These are phyloP conservation scores for Octodon degus DNA, from an alignment of 2,113 vertebrate species.

Conservation along the genomic window DNA sequence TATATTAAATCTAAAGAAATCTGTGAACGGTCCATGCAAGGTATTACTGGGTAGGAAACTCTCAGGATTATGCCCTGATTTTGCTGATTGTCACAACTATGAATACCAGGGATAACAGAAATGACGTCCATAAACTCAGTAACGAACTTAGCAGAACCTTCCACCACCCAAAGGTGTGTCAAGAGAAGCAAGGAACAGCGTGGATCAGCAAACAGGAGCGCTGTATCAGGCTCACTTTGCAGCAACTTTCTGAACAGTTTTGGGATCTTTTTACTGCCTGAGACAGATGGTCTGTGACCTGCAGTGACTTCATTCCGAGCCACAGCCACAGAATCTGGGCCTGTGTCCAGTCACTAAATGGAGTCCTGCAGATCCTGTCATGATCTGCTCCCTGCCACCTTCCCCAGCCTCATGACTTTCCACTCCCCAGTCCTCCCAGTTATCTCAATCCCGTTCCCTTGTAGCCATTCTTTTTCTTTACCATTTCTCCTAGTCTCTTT, in stretches of 20 bases:
- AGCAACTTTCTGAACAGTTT: slow-evolving; percentile 19
- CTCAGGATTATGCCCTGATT: background rate
- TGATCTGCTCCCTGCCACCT: background rate
- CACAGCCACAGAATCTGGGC: slow-evolving; percentile 2
- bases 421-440: background rate
- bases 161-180: background rate
- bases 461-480: background rate
- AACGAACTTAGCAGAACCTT: background rate
- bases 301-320: background rate
- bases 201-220: background rate
- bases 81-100: background rate
- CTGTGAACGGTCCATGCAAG: background rate
- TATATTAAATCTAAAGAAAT: background rate
- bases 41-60: background rate
- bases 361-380: background rate
- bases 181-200: background rate
- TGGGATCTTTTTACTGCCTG: background rate
- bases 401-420: background rate
- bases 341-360: background rate
- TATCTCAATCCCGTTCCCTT: background rate
- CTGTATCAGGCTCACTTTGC: background rate
- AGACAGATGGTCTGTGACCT: slow-evolving; percentile 43
- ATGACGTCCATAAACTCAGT: background rate
- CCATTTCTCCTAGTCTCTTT: background rate
- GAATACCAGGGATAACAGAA: background rate